Base-by-base conservation (phyloP, 2,797 vertebrate species). In the Fringilla coelebs region DNA sequence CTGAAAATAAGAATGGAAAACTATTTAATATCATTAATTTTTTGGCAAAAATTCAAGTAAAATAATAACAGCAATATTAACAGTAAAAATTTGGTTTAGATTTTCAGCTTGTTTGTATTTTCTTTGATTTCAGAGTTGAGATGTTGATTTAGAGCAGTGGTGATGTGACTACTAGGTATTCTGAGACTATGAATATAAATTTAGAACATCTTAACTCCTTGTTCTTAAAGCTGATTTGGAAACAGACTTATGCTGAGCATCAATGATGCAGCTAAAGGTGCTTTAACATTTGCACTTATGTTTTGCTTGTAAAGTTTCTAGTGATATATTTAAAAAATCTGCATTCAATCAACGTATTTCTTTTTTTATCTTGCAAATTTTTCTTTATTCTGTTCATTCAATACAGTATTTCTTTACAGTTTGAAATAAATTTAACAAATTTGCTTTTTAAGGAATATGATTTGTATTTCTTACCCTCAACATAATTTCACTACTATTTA, bases 351-450 rank as follows among this genome's bases (percentile, higher is more conserved):
- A 80, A 90, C 19, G 57, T 75, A 72, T 87, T 85, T 90, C 2
- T 72, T 63, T 57, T 63, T 61, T 76, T 43, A 78, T 45, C 74
- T 80, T 78, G 57, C 73, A 88, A 94, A 67, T 10, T 70, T 82
- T 85, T 85, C 73, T 72, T 77, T 55, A 45, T 88, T 75, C 22
- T 74, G 57, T 90, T 96, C 15, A 41, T 71, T 94, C 93, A 97
- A 94, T 92, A 63, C 43, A 96, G 77, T 49, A 90, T 89, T 95
- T 94, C 48, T 96, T 95, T 38, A 81, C 60, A 94, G 85, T 94
- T 77, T 93, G 62, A 95, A 95, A 89, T 73, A 77, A 86, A 93
- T 61, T 22, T 52, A 95, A 89, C 38, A 89, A 73, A 93, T 88
- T 70, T 94, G 26, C 40, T 93, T 90, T 93, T 90, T 95, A 85